phyloP scores from a whole-genome alignment of 2,113 vertebrate genomes.

The Syrrhaptes paradoxus region DNA sequence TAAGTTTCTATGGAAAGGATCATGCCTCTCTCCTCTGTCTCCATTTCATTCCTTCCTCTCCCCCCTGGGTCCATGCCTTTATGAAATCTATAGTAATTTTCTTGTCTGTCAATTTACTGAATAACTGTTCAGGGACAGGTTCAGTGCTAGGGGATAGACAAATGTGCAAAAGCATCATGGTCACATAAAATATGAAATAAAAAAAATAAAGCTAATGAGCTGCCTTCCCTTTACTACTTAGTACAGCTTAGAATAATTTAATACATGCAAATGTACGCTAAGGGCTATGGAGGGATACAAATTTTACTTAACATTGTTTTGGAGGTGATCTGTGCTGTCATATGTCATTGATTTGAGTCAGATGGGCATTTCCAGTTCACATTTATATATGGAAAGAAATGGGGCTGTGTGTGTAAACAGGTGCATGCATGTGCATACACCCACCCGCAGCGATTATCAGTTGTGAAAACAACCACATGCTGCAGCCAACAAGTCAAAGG shows the following conservation, averaged over 20 bases:
- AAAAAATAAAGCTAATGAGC: neutral
- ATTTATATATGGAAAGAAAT: neutral
- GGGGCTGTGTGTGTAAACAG: too few species aligned
- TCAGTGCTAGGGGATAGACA: neutral
- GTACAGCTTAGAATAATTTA: neutral
- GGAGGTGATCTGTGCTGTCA: neutral
- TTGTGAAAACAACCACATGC: neutral
- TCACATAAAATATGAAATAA: neutral
- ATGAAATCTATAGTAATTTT: neutral
- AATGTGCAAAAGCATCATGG: accelerated
- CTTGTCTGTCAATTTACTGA: neutral
- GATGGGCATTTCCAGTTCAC: neutral
- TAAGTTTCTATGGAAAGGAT: neutral
- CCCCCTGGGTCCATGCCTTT: neutral
- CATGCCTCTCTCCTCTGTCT: neutral
- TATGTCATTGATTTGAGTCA: neutral
- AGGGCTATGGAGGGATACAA: neutral
- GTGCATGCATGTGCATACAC: accelerated
- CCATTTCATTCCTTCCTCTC: neutral
- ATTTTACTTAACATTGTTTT: neutral
- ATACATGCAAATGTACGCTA: neutral
- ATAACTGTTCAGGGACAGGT: neutral
- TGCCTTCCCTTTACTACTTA: neutral
- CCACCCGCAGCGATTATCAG: neutral
- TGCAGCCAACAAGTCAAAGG: neutral